Conservation (phyloP, 2,888 invertebrate species). For the Epirrhoe alternata region DNA sequence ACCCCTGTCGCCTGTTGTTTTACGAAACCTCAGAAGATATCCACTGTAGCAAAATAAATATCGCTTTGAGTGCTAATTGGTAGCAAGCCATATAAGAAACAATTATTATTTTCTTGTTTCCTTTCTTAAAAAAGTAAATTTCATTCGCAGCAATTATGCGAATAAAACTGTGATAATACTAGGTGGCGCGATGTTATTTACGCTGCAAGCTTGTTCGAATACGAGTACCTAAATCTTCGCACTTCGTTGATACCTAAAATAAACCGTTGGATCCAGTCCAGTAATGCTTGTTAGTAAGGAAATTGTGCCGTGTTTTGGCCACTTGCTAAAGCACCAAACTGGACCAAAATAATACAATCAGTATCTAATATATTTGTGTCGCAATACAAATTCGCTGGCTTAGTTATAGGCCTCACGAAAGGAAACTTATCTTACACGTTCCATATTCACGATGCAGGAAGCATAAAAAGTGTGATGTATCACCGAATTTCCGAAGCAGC, state of each 20-base stretch:
- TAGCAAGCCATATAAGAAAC: slow-evolving; percentile 3
- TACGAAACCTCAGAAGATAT: not conserved
- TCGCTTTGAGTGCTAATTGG: slow-evolving; percentile 1
- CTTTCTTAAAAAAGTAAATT: not conserved
- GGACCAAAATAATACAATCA: not conserved
- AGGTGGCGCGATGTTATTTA: too few species aligned
- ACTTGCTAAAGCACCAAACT: not conserved
- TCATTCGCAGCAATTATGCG: too few species aligned
- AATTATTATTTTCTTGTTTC: not conserved
- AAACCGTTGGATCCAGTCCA: not conserved
- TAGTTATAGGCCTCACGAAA: not conserved
- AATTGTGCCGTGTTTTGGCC: not conserved
- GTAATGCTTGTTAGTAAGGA: not conserved
- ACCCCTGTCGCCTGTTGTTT: not conserved
- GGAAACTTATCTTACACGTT: slow-evolving; percentile 7
- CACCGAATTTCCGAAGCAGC: slow-evolving; percentile 33
- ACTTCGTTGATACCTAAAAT: not conserved
- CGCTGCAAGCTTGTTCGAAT: too few species aligned
- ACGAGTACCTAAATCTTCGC: too few species aligned
- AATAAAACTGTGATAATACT: too few species aligned
- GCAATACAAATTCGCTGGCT: not conserved
- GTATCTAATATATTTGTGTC: not conserved
- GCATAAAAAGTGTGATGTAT: slow-evolving; percentile 40
- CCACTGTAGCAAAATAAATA: not conserved
- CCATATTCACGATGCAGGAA: slow-evolving; percentile 29